These are phyloP conservation scores for Neoaliturus tenellus DNA, from an alignment of 2,888 invertebrate genomes.

Conservation along the genomic window DNA sequence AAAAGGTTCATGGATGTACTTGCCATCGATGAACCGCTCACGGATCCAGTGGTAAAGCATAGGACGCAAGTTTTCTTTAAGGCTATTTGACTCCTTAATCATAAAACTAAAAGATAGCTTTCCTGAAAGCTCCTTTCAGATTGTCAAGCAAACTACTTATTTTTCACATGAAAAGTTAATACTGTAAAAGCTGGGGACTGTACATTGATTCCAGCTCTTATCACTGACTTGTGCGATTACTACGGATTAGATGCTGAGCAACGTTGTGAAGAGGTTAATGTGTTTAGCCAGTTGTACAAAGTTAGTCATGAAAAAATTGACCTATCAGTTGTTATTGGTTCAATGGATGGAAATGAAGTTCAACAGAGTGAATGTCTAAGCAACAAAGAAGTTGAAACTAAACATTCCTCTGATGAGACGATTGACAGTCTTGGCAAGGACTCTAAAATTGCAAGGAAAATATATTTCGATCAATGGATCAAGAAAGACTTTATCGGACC, in stretches of 20 bases:
- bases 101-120: constrained; percentile 30
- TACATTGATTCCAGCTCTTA: not conserved
- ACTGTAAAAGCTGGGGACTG: not conserved
- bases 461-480: constrained; percentile 15
- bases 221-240: not conserved
- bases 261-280: constrained; percentile 19
- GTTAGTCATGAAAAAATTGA: constrained; percentile 23
- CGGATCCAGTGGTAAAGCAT: constrained; percentile 19
- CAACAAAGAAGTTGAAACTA: constrained; percentile 18
- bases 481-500: constrained; percentile 34
- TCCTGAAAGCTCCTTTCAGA: constrained; percentile 32
- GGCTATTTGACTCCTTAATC: constrained; percentile 21
- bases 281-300: constrained; percentile 20
- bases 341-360: constrained; percentile 3
- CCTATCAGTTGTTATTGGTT: not conserved
- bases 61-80: constrained; percentile 42
- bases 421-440: not conserved
- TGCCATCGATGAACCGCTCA: constrained; percentile 29
- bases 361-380: not conserved
- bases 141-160: constrained; percentile 8
- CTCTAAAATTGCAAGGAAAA: not conserved
- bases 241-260: not conserved
- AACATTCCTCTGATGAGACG: not conserved
- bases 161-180: constrained; percentile 23
- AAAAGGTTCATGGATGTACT: constrained; percentile 47